phyloP scores from a whole-genome alignment of 2,888 invertebrate species.

The Pteria penguin region DNA sequence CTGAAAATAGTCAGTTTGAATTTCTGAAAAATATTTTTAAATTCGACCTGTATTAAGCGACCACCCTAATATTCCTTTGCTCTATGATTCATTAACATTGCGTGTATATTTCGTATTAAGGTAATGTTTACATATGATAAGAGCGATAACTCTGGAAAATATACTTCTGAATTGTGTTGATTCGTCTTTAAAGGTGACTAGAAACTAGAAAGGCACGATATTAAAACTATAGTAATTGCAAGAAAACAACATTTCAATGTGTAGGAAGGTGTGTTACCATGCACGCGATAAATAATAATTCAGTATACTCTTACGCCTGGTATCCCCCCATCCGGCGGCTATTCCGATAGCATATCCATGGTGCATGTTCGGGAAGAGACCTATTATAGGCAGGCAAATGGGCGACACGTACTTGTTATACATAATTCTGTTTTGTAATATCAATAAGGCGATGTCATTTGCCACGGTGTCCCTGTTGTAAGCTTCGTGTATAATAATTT shows the following conservation, averaged over 20 bases:
- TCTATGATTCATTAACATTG: no score
- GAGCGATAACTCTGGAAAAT: no score
- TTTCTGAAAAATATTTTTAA: no score
- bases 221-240: no score
- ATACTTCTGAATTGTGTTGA: no score
- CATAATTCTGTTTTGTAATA: constrained; percentile 83
- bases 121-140: no score
- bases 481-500: constrained; percentile 86
- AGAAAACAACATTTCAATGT: neutral
- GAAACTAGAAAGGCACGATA: no score
- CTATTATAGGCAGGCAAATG: constrained; percentile 89
- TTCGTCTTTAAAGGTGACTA: no score
- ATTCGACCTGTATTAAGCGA: no score
- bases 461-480: constrained; percentile 93
- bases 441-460: constrained; percentile 93
- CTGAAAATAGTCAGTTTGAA: no score
- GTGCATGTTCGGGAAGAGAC: neutral
- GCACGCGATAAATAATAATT: neutral
- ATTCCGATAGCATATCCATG: constrained; percentile 84
- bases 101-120: no score
- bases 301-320: constrained; percentile 52
- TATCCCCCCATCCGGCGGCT: constrained; percentile 92
- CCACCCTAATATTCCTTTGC: no score
- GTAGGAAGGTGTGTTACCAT: neutral
- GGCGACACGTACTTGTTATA: constrained; percentile 87